phyloP scores from a whole-genome alignment of 1,140 invertebrate genomes.

The Nymphalis io region DNA sequence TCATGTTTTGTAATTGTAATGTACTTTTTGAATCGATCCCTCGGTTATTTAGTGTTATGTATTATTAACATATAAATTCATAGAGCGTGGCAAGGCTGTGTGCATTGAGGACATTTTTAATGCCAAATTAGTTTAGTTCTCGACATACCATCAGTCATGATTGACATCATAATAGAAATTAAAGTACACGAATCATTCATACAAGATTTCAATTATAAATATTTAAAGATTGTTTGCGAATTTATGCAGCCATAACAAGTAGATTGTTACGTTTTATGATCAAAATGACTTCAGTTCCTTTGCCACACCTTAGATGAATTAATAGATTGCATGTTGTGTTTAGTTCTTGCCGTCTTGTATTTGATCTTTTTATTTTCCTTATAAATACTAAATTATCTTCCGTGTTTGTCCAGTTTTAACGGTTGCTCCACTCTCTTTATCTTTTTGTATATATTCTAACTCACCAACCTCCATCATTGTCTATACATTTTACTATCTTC shows the following conservation, averaged over 20 bases:
- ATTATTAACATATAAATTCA: slow-evolving; percentile 71
- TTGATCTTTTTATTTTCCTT: slow-evolving; percentile 54
- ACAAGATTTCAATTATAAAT: slow-evolving; percentile 61
- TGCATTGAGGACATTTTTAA: slow-evolving; percentile 82
- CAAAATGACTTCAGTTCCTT: slow-evolving; percentile 77
- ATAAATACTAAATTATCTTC: slow-evolving; percentile 39
- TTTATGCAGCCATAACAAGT: slow-evolving; percentile 65
- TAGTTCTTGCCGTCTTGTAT: slow-evolving; percentile 56
- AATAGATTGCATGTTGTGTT: slow-evolving; percentile 67
- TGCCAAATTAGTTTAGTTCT: slow-evolving; percentile 77
- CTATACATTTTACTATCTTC: slow-evolving; percentile 61
- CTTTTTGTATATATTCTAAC: slow-evolving; percentile 45
- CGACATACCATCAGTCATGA: slow-evolving; percentile 72
- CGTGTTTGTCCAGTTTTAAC: slow-evolving; percentile 47
- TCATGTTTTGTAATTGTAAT: slow-evolving; percentile 77
- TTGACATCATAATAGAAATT: slow-evolving; percentile 71
- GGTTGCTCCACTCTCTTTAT: slow-evolving; percentile 53
- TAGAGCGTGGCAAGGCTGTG: slow-evolving; percentile 86
- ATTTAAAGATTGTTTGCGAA: slow-evolving; percentile 65
- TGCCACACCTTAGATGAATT: slow-evolving; percentile 79
- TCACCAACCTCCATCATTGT: slow-evolving; percentile 71
- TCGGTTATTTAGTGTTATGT: slow-evolving; percentile 77
- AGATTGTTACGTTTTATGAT: slow-evolving; percentile 65
- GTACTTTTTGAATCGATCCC: slow-evolving; percentile 72
- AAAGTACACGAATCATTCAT: slow-evolving; percentile 70